Evolutionary conservation across 2,888 invertebrate genomes (phyloP).

Genomic region (Cheiracanthium punctorium): DNA sequence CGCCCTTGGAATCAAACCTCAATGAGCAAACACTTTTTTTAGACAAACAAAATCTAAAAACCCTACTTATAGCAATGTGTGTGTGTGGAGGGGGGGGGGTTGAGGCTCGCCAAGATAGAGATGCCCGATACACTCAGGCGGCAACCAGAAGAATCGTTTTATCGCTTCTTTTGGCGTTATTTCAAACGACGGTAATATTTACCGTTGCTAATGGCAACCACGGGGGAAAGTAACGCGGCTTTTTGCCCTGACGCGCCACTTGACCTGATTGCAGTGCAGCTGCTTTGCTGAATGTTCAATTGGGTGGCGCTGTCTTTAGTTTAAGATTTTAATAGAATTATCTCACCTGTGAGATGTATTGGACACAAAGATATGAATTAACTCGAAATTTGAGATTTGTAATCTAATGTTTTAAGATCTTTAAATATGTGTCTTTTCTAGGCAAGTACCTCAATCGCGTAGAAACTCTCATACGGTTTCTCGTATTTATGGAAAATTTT

Average conservation of each 20-base stretch:
- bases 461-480: no score
- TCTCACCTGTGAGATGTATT: constrained; percentile 16
- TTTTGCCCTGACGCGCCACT: constrained; percentile 17
- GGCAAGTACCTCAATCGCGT: no score
- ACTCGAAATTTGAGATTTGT: no score
- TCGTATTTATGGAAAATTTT: no score
- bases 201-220: constrained; percentile 44
- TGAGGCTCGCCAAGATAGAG: background rate
- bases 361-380: no score
- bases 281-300: constrained; percentile 4
- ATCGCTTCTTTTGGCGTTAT: background rate
- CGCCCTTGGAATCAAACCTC: constrained; percentile 3
- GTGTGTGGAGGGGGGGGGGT: no score
- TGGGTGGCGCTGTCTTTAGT: background rate
- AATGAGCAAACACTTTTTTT: background rate
- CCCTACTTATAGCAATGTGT: background rate
- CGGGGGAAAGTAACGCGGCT: constrained; percentile 26
- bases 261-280: constrained; percentile 35
- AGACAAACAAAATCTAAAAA: background rate
- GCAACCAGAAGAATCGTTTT: background rate
- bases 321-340: background rate
- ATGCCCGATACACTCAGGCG: background rate
- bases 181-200: background rate
- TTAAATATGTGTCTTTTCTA: no score
- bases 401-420: no score